Evolutionary conservation across 2,797 vertebrate genomes (phyloP).

Genomic region (Ctenosaura bakeri): DNA sequence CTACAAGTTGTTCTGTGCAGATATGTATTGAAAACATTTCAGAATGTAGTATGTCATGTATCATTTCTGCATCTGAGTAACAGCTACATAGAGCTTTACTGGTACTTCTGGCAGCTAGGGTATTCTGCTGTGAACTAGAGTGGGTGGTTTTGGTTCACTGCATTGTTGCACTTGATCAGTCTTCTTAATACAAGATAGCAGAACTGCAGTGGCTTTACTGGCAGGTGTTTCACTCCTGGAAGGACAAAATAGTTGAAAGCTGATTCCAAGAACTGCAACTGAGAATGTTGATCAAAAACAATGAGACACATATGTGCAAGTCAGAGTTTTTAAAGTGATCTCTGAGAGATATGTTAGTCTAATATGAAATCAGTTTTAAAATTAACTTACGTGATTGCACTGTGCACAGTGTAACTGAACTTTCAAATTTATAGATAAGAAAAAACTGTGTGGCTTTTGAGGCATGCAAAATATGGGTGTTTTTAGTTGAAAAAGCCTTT

Average conservation of each 20-base stretch:
- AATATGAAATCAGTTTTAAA: background rate
- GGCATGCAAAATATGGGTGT: background rate
- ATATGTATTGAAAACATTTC: background rate
- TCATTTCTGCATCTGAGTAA: background rate
- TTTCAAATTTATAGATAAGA: background rate
- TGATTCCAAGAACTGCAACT: background rate
- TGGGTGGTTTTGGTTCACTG: background rate
- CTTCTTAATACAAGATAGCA: background rate
- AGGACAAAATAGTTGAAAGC: conserved; percentile 32
- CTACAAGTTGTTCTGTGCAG: background rate
- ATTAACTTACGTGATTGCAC: background rate
- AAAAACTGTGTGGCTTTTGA: background rate
- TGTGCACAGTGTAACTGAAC: background rate
- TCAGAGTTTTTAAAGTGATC: background rate
- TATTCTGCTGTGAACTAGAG: conserved; percentile 13
- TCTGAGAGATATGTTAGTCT: background rate
- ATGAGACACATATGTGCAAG: background rate
- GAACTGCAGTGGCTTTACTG: background rate
- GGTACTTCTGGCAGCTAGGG: background rate
- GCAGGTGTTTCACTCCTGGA: background rate
- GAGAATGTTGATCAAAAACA: background rate
- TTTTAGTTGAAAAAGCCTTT: background rate
- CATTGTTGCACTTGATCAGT: background rate
- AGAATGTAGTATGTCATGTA: conserved; percentile 1
- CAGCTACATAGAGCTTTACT: conserved; percentile 23